Evolutionary conservation across 2,113 vertebrate species (phyloP).

Genomic region (Ariopsis seemanni): DNA sequence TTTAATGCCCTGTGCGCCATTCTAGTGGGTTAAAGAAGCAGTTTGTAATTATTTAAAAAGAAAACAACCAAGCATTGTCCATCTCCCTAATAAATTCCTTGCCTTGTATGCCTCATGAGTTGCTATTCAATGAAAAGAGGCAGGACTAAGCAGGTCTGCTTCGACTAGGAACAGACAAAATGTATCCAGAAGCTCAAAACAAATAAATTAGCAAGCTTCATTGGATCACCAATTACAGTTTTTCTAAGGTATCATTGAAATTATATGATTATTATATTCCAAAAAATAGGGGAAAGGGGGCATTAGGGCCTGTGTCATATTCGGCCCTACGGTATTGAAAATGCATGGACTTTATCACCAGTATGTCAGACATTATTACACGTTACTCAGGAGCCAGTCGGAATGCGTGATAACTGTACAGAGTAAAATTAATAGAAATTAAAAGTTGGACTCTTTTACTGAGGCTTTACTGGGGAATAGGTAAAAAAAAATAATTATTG

Average conservation of each 20-base stretch:
- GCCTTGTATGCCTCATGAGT: neutral
- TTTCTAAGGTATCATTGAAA: neutral
- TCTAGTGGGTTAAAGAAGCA: slow-evolving; percentile 58
- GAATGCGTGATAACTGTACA: too few species aligned
- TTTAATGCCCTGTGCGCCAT: slow-evolving; percentile 71
- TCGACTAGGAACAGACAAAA: neutral
- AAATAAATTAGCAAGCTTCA: neutral
- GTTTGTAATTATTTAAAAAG: neutral
- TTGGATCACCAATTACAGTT: neutral
- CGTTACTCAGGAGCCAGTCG: too few species aligned
- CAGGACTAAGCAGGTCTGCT: neutral
- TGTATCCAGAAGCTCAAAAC: neutral
- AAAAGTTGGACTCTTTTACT: too few species aligned
- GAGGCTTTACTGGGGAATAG: too few species aligned
- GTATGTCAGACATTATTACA: too few species aligned
- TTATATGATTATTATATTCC: neutral
- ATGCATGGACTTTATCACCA: too few species aligned
- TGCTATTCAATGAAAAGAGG: neutral
- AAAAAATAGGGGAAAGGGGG: neutral
- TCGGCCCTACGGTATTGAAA: too few species aligned
- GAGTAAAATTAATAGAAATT: too few species aligned
- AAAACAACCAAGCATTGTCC: neutral
- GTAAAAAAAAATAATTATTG: too few species aligned
- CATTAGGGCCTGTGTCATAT: too few species aligned
- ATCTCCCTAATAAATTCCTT: neutral